phyloP scores from a whole-genome alignment of 2,888 invertebrate species.

The Tineola bisselliella region DNA sequence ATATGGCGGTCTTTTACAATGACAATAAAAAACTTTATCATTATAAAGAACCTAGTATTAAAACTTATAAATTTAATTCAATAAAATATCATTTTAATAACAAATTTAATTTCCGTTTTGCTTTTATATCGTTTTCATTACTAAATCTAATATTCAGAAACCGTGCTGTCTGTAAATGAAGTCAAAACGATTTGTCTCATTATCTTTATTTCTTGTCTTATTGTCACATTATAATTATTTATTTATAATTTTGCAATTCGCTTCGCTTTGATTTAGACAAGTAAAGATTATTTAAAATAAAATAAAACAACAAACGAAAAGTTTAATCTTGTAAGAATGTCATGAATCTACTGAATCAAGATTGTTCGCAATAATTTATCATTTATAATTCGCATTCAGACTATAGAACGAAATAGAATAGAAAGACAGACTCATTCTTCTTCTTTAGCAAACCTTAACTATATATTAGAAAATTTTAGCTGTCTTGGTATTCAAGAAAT shows the following conservation, averaged over 20 bases:
- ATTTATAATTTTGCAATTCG: too few species aligned
- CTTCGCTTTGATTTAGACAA: too few species aligned
- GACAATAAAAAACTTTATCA: slow-evolving; percentile 4
- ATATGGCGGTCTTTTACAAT: neutral
- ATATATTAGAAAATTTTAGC: neutral
- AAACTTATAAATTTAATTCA: neutral
- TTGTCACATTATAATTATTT: too few species aligned
- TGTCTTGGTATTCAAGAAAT: neutral
- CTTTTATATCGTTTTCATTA: neutral
- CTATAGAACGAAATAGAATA: neutral
- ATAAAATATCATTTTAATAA: neutral
- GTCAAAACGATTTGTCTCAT: too few species aligned
- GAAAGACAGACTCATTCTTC: neutral
- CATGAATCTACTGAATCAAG: neutral
- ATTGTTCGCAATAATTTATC: neutral
- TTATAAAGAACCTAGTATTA: slow-evolving; percentile 6
- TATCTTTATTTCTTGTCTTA: too few species aligned
- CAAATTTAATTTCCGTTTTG: neutral
- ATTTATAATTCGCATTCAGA: neutral
- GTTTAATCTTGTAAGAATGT: slow-evolving; percentile 16
- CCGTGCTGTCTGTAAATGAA: neutral
- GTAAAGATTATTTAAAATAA: neutral
- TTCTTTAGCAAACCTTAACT: neutral
- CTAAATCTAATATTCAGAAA: neutral
- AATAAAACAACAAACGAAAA: slow-evolving; percentile 16